phyloP scores from a whole-genome alignment of 53 echinoderm and acorn worm species.

The Arbacia lixula region DNA sequence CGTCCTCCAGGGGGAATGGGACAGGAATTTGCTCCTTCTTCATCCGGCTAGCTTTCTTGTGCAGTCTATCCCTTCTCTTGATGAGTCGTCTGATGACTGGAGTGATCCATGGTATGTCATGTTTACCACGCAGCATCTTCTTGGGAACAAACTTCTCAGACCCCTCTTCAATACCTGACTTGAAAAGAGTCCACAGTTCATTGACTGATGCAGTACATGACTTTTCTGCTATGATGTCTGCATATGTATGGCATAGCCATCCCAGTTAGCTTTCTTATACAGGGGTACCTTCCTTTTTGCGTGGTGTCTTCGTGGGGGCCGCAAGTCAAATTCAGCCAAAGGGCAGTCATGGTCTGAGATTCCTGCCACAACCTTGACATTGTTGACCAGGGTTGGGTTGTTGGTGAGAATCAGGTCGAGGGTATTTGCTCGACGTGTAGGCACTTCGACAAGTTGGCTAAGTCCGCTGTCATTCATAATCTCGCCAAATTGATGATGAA shows the following conservation, averaged over 20 bases:
- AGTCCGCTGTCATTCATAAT: slow-evolving; percentile 18
- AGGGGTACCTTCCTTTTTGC: background rate
- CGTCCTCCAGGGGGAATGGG: no score
- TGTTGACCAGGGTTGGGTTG: slow-evolving; percentile 9
- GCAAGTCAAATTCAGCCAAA: no score
- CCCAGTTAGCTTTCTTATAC: slow-evolving; percentile 12
- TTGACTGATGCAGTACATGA: no score
- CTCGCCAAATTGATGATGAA: slow-evolving; percentile 6
- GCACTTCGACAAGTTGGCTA: background rate
- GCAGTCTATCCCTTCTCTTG: no score
- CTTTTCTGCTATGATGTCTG: background rate
- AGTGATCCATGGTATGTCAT: no score
- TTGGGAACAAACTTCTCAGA: no score
- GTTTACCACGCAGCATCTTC: no score
- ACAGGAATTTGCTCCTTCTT: no score
- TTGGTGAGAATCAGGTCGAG: slow-evolving; percentile 10
- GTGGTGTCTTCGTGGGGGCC: background rate
- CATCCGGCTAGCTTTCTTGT: no score
- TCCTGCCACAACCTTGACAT: background rate
- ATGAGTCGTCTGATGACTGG: no score
- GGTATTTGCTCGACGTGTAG: background rate
- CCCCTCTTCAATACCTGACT: no score
- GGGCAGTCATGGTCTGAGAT: slow-evolving; percentile 26
- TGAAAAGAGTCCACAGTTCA: no score
- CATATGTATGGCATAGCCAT: background rate